Percentiles rank a stretch among this genome's conserved stretches.
These are phyloP conservation scores for Antitype chi DNA, from an alignment of 2,888 invertebrate species.

Conservation along the genomic window DNA sequence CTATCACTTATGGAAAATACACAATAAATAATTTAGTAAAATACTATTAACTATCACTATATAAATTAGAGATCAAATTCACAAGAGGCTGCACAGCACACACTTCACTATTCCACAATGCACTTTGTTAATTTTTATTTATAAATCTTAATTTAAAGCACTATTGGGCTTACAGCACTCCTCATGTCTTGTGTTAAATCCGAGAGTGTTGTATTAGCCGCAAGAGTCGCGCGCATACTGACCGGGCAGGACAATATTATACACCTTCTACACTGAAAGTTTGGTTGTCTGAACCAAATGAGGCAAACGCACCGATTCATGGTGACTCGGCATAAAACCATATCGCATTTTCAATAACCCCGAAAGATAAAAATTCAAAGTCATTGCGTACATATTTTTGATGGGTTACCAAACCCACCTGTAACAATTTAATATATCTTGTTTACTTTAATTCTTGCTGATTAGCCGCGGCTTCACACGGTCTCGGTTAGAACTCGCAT, in stretches of 20 bases:
- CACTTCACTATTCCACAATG: slow-evolving; percentile 45
- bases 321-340: slow-evolving; percentile 71
- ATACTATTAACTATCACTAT: slow-evolving; percentile 28
- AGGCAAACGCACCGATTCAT: slow-evolving; percentile 60
- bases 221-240: slow-evolving; percentile 49
- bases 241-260: slow-evolving; percentile 30
- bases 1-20: slow-evolving; percentile 28
- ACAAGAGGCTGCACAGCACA: slow-evolving; percentile 29
- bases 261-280: slow-evolving; percentile 34
- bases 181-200: slow-evolving; percentile 16
- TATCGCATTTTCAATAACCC: slow-evolving; percentile 53
- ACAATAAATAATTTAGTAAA: slow-evolving; percentile 13
- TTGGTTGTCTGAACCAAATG: slow-evolving; percentile 37
- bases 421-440: slow-evolving; percentile 7
- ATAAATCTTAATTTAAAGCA: background rate
- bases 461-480: too few relatives aligned
- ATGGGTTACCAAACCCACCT: slow-evolving; percentile 17
- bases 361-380: slow-evolving; percentile 43
- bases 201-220: slow-evolving; percentile 41
- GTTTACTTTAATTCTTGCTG: slow-evolving; percentile 12
- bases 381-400: slow-evolving; percentile 21
- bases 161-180: slow-evolving; percentile 8
- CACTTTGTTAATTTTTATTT: slow-evolving; percentile 16
- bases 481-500: too few relatives aligned
- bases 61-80: slow-evolving; percentile 49